Conservation (phyloP, 2,113 vertebrate genomes). For the Dendropsophus ebraccatus region DNA sequence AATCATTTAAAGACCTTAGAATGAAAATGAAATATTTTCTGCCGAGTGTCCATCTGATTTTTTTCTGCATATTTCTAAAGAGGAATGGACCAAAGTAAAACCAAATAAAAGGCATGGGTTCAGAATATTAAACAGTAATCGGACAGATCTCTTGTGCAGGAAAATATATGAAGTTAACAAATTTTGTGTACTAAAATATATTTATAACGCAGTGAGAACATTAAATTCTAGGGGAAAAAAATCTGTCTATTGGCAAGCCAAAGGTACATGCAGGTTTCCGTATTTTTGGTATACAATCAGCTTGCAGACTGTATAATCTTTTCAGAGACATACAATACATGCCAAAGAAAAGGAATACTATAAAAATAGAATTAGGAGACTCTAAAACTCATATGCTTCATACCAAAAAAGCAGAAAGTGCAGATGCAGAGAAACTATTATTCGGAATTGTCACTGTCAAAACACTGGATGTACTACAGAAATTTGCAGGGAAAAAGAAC, state of each 20-base stretch:
- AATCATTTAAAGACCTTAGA: neutral
- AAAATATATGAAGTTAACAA: constrained; percentile 3
- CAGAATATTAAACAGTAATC: neutral
- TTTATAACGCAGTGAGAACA: neutral
- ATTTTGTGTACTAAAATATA: neutral
- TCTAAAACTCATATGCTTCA: neutral
- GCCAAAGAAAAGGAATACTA: neutral
- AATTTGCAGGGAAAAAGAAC: neutral
- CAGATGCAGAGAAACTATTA: neutral
- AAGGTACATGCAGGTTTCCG: neutral
- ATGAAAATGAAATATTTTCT: neutral
- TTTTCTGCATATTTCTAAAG: neutral
- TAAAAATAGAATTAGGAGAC: neutral
- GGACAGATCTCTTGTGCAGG: neutral
- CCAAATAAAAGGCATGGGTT: neutral
- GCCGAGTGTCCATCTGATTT: neutral
- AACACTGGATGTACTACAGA: neutral
- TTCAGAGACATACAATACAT: neutral
- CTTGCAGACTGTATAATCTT: no score
- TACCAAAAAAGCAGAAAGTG: neutral
- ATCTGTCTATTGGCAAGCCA: neutral
- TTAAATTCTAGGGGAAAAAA: neutral
- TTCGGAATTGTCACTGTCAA: neutral
- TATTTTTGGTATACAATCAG: neutral
- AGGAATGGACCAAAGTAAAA: neutral